These are phyloP conservation scores for Lepisosteus oculatus DNA, from an alignment of 2,113 vertebrate genomes.

Conservation along the genomic window DNA sequence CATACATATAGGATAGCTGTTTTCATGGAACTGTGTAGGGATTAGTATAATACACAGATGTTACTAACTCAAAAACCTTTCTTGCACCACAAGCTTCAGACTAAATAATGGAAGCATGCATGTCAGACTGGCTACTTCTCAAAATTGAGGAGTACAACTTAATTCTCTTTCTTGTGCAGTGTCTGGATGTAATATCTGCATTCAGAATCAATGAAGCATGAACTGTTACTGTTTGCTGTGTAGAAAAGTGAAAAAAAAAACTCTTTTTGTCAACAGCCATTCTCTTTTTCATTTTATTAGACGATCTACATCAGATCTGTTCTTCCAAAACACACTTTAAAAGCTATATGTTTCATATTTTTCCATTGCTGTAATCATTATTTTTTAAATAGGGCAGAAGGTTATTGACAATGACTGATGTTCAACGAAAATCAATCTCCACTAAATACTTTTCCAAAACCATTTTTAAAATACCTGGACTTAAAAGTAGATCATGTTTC, in stretches of 20 bases:
- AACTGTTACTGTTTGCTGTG: constrained; percentile 32
- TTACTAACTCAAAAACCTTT: constrained; percentile 38
- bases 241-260: constrained; percentile 15
- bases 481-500: too few species aligned
- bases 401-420: too few species aligned
- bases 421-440: too few species aligned
- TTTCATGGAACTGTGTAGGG: neutral
- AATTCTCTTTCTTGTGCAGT: constrained; percentile 60
- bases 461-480: too few species aligned
- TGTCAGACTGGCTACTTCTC: constrained; percentile 43
- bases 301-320: neutral
- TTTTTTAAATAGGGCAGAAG: too few species aligned
- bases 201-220: constrained; percentile 53
- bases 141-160: constrained; percentile 49
- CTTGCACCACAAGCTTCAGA: constrained; percentile 50
- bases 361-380: too few species aligned
- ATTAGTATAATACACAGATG: constrained; percentile 28
- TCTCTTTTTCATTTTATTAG: constrained; percentile 17
- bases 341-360: too few species aligned
- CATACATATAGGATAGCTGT: too few species aligned
- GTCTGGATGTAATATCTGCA: constrained; percentile 59
- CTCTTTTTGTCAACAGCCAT: constrained; percentile 26
- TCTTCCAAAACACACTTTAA: neutral
- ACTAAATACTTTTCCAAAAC: too few species aligned
- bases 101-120: constrained; percentile 47